Conservation (phyloP, 1,140 invertebrate genomes). For the Drosophila cardini region DNA sequence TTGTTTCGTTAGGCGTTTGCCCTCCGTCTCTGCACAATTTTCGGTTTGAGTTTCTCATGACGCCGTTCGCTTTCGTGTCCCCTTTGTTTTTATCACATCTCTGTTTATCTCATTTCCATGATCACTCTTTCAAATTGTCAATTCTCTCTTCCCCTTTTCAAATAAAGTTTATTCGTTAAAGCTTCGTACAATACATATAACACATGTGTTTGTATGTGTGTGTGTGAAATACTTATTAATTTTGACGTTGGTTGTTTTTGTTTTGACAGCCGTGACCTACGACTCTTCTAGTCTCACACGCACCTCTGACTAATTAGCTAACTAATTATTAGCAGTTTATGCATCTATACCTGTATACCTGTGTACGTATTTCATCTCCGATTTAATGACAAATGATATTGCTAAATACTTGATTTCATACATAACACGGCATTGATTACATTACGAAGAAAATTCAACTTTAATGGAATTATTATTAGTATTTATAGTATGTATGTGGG, state of each 20-base stretch:
- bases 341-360: not conserved
- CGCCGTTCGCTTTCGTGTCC: not conserved
- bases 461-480: not conserved
- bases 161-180: slow-evolving; percentile 1
- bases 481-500: not conserved
- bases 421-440: not conserved
- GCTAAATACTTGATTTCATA: not conserved
- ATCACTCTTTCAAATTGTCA: slow-evolving; percentile 15
- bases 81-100: slow-evolving; percentile 35
- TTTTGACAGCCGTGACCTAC: slow-evolving; percentile 35
- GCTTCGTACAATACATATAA: not conserved
- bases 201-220: not conserved
- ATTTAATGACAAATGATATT: slow-evolving; percentile 1
- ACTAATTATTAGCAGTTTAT: not conserved
- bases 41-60: slow-evolving; percentile 25
- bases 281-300: slow-evolving; percentile 35
- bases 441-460: not conserved
- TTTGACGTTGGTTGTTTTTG: slow-evolving; percentile 1
- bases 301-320: slow-evolving; percentile 27
- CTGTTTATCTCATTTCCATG: slow-evolving; percentile 41
- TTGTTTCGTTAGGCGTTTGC: slow-evolving; percentile 34
- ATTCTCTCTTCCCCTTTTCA: slow-evolving; percentile 9
- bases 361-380: not conserved
- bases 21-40: slow-evolving; percentile 23
- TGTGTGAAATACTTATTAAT: slow-evolving; percentile 17